These are phyloP conservation scores for Carollia perspicillata DNA, from an alignment of 2,113 vertebrate species.

Conservation along the genomic window DNA sequence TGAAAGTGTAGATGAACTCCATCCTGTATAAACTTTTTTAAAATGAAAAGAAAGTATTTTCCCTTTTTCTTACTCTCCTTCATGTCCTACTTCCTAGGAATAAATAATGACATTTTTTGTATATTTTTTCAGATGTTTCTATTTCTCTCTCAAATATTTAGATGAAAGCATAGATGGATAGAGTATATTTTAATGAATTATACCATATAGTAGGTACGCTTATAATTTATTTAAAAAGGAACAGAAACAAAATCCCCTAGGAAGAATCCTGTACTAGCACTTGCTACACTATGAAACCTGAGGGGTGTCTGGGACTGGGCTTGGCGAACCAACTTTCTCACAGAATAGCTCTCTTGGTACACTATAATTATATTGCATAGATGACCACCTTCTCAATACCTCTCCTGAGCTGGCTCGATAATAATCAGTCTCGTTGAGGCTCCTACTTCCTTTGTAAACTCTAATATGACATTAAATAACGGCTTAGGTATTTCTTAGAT, in stretches of 20 bases:
- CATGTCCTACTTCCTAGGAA: not conserved
- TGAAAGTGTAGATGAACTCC: not conserved
- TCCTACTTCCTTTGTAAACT: not conserved
- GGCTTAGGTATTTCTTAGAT: not conserved
- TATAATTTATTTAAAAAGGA: not conserved
- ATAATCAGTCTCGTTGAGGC: not conserved
- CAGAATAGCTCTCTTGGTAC: not conserved
- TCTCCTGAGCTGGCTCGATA: not conserved
- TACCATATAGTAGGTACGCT: not conserved
- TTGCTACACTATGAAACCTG: not conserved
- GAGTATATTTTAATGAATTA: conserved; percentile 4
- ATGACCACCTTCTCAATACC: not conserved
- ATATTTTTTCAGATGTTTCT: not conserved
- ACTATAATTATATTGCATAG: not conserved
- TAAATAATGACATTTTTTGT: not conserved
- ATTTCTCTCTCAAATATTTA: not conserved
- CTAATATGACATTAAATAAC: not conserved
- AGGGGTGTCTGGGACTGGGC: not conserved
- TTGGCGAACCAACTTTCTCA: not conserved
- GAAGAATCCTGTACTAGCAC: not conserved
- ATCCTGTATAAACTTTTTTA: not conserved
- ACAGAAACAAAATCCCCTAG: not conserved
- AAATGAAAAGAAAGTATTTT: not conserved
- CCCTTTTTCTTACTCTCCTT: not conserved
- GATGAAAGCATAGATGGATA: not conserved